Conservation (phyloP, 2,113 vertebrate species). For the Litocranius walleri region DNA sequence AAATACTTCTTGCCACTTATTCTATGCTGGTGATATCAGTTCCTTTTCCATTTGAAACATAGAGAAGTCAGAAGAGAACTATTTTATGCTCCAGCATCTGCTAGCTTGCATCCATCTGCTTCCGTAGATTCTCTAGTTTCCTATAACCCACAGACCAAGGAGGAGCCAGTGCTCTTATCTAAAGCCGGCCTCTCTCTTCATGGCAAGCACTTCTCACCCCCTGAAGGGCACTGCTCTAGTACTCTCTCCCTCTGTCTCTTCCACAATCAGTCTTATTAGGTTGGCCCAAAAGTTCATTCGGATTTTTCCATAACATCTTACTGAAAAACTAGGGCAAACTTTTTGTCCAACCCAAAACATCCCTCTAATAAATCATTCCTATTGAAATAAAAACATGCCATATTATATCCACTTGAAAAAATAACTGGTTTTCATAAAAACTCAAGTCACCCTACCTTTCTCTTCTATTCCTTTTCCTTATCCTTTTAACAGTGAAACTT, state of each 20-base stretch:
- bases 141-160: no score
- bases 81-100: not conserved
- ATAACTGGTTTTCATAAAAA: not conserved
- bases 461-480: not conserved
- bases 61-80: not conserved
- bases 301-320: not conserved
- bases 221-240: not conserved
- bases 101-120: not conserved
- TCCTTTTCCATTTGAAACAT: not conserved
- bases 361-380: not conserved
- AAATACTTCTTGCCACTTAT: not conserved
- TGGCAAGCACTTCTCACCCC: not conserved
- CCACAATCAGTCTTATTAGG: not conserved
- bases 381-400: not conserved
- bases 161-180: no score
- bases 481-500: not conserved
- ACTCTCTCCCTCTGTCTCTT: not conserved
- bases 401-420: not conserved
- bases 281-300: not conserved
- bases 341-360: not conserved
- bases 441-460: not conserved
- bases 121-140: not conserved
- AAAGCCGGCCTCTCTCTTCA: not conserved
- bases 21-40: not conserved
- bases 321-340: not conserved